Base-by-base conservation (phyloP, 2,888 invertebrate genomes). In the Cataglyphis rosenhaueri region DNA sequence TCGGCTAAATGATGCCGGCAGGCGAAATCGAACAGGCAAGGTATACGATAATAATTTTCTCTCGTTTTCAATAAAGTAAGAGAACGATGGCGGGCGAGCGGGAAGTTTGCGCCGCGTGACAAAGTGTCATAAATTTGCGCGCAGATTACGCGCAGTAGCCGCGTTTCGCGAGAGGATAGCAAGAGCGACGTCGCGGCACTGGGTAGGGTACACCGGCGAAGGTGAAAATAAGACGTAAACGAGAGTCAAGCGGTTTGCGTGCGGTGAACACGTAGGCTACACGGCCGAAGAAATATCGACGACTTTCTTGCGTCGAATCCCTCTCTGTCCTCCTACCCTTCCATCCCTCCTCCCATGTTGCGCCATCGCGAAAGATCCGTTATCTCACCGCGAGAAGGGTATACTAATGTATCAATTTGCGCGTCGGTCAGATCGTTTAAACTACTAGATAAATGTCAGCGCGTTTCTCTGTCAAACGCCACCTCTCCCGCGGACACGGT, bases 331-430 rank as follows among this genome's bases (percentile, higher is more conserved):
- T 18, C 12, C 6, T 5, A 18, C 18, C 18, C 18, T n/a, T 18
- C 1, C 5, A 1, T 18, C 48, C 48, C 5, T 21, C 48, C 62
- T 29, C 59, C 29, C 78, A 44, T n/a, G 59, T 81, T 68, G 68
- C 76, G 81, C 84, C 41, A 65, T 57, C 66, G 55, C 66, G 32
- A 76, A 41, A 81, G 84, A 88, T 75, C 89, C 87, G 89, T 89
- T 88, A 90, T 35, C 65, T 64, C 66, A 29, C 57, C 29, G 48
- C 68, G 78, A 55, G n/a, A 9, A 71, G 38, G 76, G 35, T 74
- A 79, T 44, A 59, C 79, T 86, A 88, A 90, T 84, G 87, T 87
- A 90, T 89, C 89, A 86, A 89, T 89, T 88, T 85, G 84, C 84
- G 83, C 84, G 88, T 84, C 85, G 86, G 81, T 59, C 62, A 79